phyloP scores from a whole-genome alignment of 2,888 invertebrate genomes.

The Netelia inedita region DNA sequence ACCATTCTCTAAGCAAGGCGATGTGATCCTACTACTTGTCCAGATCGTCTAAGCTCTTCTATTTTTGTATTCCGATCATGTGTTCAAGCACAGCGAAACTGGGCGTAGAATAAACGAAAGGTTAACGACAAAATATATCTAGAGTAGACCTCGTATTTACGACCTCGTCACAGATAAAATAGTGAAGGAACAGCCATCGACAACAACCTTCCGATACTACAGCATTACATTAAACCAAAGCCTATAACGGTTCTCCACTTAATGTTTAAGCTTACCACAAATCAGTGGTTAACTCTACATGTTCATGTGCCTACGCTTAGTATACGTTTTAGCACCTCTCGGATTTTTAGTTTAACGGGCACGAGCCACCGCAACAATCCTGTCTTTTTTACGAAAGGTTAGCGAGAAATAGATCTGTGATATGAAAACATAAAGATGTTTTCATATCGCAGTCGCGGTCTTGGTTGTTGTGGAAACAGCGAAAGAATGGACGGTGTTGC shows the following conservation, averaged over 20 bases:
- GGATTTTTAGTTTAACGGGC: neutral
- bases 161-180: slow-evolving; percentile 19
- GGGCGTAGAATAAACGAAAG: slow-evolving; percentile 5
- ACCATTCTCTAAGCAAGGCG: slow-evolving; percentile 22
- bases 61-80: neutral
- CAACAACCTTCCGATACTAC: neutral
- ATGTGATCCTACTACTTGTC: slow-evolving; percentile 5
- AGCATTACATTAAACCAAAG: neutral
- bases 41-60: neutral
- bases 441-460: neutral
- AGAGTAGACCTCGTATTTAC: slow-evolving; percentile 12
- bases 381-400: neutral
- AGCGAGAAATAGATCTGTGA: neutral
- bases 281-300: slow-evolving; percentile 1
- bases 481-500: neutral
- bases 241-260: neutral
- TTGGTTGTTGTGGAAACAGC: neutral
- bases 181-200: slow-evolving; percentile 11
- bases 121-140: slow-evolving; percentile 32
- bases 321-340: neutral
- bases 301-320: too few relatives aligned
- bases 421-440: slow-evolving; percentile 1
- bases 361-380: neutral
- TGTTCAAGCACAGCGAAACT: slow-evolving; percentile 22
- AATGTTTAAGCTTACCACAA: neutral